Base-by-base conservation (phyloP, 2,888 invertebrate genomes). In the Drosophila nr. fundita region DNA sequence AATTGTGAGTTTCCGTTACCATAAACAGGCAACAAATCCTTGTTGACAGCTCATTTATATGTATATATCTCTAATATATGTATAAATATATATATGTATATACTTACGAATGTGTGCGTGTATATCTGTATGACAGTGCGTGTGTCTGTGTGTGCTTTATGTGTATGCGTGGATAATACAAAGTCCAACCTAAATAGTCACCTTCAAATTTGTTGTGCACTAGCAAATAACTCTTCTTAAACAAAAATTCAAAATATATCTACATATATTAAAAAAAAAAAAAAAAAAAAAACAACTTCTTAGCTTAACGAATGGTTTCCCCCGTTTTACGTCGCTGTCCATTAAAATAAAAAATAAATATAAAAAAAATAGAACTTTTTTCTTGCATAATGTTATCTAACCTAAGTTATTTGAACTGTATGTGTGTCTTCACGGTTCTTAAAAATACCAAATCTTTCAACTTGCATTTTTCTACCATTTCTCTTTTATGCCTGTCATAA, bases 21-120 rank as follows among this genome's bases (percentile, higher is more conserved):
- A 45, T 60, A 68, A 72, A 75, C 57, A 60, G 72, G 76, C 78
- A 42, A 80, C 78, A 78, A 78, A 78, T 78, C 73, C 77, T 82
- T 64, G 76, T 69, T 87, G 88, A 87, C 88, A 87, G 86, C 86
- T 79, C 76, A 61, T 73, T 66, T 74, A 77, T 69, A 66, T 79
- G 68, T 82, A 74, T 67, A 42, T 73, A 60, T 64, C 62, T 65
- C 40, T 53, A 24, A 38, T 67, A 54, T 53, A 50, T 60, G 13
- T 52, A 24, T 38, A 38, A 40, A 24, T 54, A 30, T 52, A 48
- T 45, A 18, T 72, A 38, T 53, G 40, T 52, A 54, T 65, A 50
- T 70, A n/a, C 49, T 18, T 79, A 24, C 50, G 15, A 66, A 29
- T 36, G 27, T 50, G 45, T 68, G 55, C 49, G 59, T 29, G 61